Percentiles rank a stretch among this genome's conserved stretches.
These are phyloP conservation scores for Lasioglossum baleicum DNA, from an alignment of 1,140 invertebrate genomes.

Conservation along the genomic window DNA sequence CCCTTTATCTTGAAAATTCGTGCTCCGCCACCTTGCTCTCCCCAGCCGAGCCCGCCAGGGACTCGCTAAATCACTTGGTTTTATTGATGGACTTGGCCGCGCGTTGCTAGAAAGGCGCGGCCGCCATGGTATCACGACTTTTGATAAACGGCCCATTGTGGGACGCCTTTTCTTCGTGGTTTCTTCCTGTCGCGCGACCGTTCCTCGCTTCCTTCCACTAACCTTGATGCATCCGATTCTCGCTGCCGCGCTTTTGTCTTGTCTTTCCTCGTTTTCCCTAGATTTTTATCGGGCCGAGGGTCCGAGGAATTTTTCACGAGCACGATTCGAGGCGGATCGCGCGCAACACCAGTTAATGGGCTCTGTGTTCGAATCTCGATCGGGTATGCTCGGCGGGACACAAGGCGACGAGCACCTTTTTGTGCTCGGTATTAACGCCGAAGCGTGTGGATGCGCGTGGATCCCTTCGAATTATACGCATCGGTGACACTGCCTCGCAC, in stretches of 20 bases:
- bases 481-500: constrained; percentile 68
- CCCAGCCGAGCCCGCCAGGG: constrained; percentile 34
- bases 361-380: constrained; percentile 22
- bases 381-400: neutral
- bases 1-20: constrained; percentile 74
- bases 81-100: constrained; percentile 69
- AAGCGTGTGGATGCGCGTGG: constrained; percentile 56
- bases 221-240: constrained; percentile 18
- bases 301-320: neutral
- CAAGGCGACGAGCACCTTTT: constrained; percentile 11
- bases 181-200: constrained; percentile 47
- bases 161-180: constrained; percentile 58
- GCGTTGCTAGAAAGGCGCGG: constrained; percentile 49
- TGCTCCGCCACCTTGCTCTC: constrained; percentile 50
- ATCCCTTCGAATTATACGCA: constrained; percentile 70
- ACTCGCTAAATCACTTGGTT: constrained; percentile 71
- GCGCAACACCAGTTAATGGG: constrained; percentile 4
- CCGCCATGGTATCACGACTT: constrained; percentile 55
- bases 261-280: neutral
- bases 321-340: neutral
- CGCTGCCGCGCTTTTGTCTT: neutral
- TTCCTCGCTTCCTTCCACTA: neutral
- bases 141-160: constrained; percentile 73
- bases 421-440: constrained; percentile 64
- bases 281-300: constrained; percentile 6